Evolutionary conservation across 2,797 vertebrate genomes (phyloP).

Genomic region (Cynodonichthys magdalenae): DNA sequence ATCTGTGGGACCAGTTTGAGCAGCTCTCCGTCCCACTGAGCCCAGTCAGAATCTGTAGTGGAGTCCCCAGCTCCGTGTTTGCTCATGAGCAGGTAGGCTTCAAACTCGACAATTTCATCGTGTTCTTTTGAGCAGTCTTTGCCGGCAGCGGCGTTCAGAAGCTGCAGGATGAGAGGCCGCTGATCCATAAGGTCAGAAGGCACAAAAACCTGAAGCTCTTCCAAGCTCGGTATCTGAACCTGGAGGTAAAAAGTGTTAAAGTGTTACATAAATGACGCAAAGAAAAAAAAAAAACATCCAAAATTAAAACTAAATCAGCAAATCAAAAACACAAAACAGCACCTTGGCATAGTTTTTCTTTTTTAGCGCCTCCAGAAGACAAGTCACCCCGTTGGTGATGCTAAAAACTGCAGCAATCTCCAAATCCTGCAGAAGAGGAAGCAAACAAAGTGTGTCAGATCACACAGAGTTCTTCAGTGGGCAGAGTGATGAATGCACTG

Average conservation of each 20-base stretch:
- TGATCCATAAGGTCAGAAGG: conserved; percentile 83
- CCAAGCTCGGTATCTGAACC: conserved; percentile 92
- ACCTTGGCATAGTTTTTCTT: conserved; percentile 92
- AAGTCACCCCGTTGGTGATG: conserved; percentile 85
- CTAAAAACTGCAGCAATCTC: conserved; percentile 96
- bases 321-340: conserved; percentile 1
- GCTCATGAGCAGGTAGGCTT: conserved; percentile 92
- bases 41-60: conserved; percentile 79
- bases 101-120: conserved; percentile 86
- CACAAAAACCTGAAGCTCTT: conserved; percentile 93
- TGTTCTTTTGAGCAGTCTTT: conserved; percentile 96
- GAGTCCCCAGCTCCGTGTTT: conserved; percentile 83
- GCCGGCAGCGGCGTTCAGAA: conserved; percentile 94
- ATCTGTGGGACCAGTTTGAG: conserved; percentile 92
- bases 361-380: conserved; percentile 87
- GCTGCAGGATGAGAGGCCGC: conserved; percentile 89
- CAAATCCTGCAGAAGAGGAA: conserved; percentile 84
- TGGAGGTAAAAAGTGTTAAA: conserved; percentile 55
- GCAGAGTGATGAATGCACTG: conserved; percentile 30
- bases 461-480: conserved; percentile 24
- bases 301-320: not conserved
- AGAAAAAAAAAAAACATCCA: not conserved
- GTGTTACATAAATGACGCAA: not conserved
- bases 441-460: conserved; percentile 45
- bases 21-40: conserved; percentile 84